phyloP scores from a whole-genome alignment of 1,140 invertebrate genomes.

The Geopemphigus sp. region DNA sequence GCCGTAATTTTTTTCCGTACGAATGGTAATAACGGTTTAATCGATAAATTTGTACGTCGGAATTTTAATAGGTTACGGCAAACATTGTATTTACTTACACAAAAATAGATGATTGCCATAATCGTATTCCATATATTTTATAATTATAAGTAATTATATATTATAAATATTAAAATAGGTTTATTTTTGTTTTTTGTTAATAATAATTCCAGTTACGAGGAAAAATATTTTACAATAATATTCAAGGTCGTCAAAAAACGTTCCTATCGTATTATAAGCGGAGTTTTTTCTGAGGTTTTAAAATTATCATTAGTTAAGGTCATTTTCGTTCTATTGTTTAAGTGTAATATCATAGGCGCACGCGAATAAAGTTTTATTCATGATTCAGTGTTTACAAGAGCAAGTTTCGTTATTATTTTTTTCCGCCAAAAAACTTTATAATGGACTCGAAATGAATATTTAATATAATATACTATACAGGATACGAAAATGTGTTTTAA shows the following conservation, averaged over 20 bases:
- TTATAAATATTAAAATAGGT: too few species aligned
- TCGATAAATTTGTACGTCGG: too few species aligned
- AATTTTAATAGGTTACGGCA: too few species aligned
- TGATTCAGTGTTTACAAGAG: background rate
- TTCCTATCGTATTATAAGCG: background rate
- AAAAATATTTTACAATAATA: background rate
- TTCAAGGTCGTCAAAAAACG: background rate
- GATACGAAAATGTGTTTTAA: background rate
- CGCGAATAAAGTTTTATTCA: background rate
- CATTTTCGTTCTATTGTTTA: background rate
- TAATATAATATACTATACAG: background rate
- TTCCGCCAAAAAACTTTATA: background rate
- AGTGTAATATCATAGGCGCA: background rate
- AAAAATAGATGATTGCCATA: background rate
- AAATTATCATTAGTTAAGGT: constrained; percentile 10
- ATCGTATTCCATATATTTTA: too few species aligned
- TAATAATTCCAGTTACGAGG: background rate
- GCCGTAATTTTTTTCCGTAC: too few species aligned
- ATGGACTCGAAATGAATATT: background rate
- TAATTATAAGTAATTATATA: too few species aligned
- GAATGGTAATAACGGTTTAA: too few species aligned
- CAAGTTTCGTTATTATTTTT: background rate
- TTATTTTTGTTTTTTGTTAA: too few species aligned
- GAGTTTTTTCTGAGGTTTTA: background rate
- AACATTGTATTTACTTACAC: background rate